Evolutionary conservation across 2,797 vertebrate genomes (phyloP), one percentile per base, ranked within the genome.

Genomic region (Margarornis squamiger): DNA sequence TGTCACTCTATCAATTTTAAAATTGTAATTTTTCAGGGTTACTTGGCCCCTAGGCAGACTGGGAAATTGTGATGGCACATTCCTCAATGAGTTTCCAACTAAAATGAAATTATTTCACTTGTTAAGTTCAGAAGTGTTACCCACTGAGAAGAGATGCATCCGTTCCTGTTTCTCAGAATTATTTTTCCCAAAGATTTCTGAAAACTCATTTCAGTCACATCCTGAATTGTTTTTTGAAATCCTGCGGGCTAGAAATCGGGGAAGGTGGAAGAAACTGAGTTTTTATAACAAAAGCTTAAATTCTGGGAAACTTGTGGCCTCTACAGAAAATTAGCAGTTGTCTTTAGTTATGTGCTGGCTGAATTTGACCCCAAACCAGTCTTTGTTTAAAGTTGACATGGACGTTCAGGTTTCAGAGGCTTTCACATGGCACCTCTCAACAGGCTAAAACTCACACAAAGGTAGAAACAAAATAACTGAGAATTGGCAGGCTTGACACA

Each of bases 171-270:
- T 84, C 90, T 92, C 39, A 72, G 58, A 81, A 65, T 43, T 38
- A 1, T 41, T 83, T 85, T 78, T 15, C 63, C 43, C 19, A 43
- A 29, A 86, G 76, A 74, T 72, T 68, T 83, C 66, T 82, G 36
- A 61, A 91, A 80, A 74, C 21, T 71, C 36, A 57, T 83, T 85
- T 83, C 52, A 66, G 78, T 71, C 66, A 79, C 45, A 86, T 20
- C 36, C 39, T 45, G 39, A 92, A 65, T 32, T 92, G 36, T 15
- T 72, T 82, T 93, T 39, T 90, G 24, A 83, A 96, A 93, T 88
- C 46, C 75, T 62, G 23, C 9, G 1, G 41, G 36, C 43, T 80
- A 77, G 43, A 90, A 89, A 77, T 51, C 5, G 14, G 68, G 93
- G 75, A 80, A 90, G 54, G 79, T 90, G 34, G 22, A 30, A 81